Evolutionary conservation across 2,888 invertebrate species (phyloP).

Genomic region (Zygothrica quintamaculata): DNA sequence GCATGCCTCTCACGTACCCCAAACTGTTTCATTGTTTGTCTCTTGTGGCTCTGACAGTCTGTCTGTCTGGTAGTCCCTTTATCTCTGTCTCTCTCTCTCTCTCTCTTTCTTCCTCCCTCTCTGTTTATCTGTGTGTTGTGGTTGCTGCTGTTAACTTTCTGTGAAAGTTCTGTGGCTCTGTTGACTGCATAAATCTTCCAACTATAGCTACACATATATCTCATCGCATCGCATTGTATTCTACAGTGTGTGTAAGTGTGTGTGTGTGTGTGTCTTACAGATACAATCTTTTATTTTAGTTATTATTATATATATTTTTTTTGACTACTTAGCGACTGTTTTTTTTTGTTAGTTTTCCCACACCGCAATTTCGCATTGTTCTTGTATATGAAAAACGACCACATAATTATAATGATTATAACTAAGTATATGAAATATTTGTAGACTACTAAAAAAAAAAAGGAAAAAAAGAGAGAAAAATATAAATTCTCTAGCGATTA

Average conservation of each 20-base stretch:
- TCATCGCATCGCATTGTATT: constrained; percentile 42
- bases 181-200: constrained; percentile 63
- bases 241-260: too few species aligned
- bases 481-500: constrained; percentile 25
- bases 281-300: constrained; percentile 49
- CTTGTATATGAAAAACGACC: constrained; percentile 20
- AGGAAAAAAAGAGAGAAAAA: too few species aligned
- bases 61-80: constrained; percentile 3
- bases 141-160: constrained; percentile 63
- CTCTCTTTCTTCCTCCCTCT: neutral
- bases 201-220: constrained; percentile 21
- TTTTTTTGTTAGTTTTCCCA: constrained; percentile 54
- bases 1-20: constrained; percentile 75
- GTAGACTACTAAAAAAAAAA: constrained; percentile 17
- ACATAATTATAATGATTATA: constrained; percentile 39
- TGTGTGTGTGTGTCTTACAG: constrained; percentile 32
- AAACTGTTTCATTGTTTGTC: too few species aligned
- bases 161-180: constrained; percentile 67
- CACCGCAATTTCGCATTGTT: constrained; percentile 52
- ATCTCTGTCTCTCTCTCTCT: neutral
- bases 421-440: constrained; percentile 27
- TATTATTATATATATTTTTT: constrained; percentile 27
- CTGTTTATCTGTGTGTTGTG: constrained; percentile 3
- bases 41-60: too few species aligned
- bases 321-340: constrained; percentile 56